Base-by-base conservation (phyloP, 2,113 vertebrate species). In the Micromys minutus region DNA sequence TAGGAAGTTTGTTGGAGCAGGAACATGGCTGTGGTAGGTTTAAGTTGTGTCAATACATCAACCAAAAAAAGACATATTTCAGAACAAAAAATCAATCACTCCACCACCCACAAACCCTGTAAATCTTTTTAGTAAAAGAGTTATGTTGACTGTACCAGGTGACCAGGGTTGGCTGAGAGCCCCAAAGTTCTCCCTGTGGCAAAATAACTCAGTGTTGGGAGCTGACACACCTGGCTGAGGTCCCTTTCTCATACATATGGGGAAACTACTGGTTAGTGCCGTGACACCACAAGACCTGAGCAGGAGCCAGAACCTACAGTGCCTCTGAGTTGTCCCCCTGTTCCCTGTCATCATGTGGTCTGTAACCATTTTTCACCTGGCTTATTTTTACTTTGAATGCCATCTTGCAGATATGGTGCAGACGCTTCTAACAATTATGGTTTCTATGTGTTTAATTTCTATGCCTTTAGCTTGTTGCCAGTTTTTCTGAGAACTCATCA, bases 281-380 rank as follows among this genome's bases (percentile, higher is more conserved):
- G 7, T 4, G 42, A 77, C 0, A 55, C 61, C 67, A 19, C 12
- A 34, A n/a, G 67, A 26, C 7, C 1, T 3, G 13, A 34, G 34
- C 1, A 16, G 36, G 0, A 42, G 9, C 26, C 24, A 21, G 83
- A 3, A 1, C 19, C n/a, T 31, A 15, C 42, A 0, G 0, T 24
- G 1, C 13, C 15, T 36, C 5, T 0, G 16, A 42, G 26, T 26
- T 1, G 2, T 16, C 19, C 29, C 9, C 42, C 55, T 9, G 0
- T 31, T 87, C 42, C 2, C 2, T 13, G 17, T 5, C 1, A 7
- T 24, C 15, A 0, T 2, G 26, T 15, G 39, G 13, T 19, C 74
- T 24, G 3, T 31, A 19, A 52, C 0, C 0, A 13, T 22, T 5
- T 47, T 39, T 52, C 72, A 26, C 50, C 29, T 6, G 21, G 26